Percentiles rank a stretch among this genome's conserved stretches.
phyloP scores from a whole-genome alignment of 2,797 vertebrate genomes.

The Pipistrellus kuhlii region DNA sequence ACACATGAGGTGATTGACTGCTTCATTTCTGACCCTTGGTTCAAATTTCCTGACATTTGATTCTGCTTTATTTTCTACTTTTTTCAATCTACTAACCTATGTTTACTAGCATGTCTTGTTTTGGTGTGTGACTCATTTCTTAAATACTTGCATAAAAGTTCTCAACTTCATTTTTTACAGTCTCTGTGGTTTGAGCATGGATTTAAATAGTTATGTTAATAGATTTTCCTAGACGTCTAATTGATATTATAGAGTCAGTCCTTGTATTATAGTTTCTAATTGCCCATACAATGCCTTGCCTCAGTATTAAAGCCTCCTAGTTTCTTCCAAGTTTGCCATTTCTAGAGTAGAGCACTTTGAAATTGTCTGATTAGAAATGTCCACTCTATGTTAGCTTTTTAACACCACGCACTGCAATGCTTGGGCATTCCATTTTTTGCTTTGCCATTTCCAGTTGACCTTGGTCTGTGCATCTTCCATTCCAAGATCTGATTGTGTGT shows the following conservation, averaged over 20 bases:
- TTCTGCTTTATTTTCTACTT: neutral
- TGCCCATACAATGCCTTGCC: neutral
- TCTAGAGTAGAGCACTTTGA: neutral
- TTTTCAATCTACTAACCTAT: neutral
- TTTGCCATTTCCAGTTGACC: neutral
- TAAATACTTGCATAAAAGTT: neutral
- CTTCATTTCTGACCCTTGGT: neutral
- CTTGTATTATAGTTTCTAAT: neutral
- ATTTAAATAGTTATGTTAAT: neutral
- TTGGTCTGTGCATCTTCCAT: neutral
- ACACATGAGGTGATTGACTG: neutral
- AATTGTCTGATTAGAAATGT: neutral
- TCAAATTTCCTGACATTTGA: neutral
- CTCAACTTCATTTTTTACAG: neutral
- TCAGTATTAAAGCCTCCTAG: neutral
- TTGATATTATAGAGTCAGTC: neutral
- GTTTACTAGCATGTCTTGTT: neutral
- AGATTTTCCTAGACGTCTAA: neutral
- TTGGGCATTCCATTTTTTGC: neutral
- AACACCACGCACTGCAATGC: neutral
- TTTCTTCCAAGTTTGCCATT: neutral
- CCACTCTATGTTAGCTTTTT: neutral
- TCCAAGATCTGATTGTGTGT: no score
- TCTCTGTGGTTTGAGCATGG: neutral
- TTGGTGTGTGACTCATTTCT: neutral